Evolutionary conservation across 2,113 vertebrate genomes (phyloP), one percentile per base, ranked within the genome.

Genomic region (Nothocercus nigrocapillus): DNA sequence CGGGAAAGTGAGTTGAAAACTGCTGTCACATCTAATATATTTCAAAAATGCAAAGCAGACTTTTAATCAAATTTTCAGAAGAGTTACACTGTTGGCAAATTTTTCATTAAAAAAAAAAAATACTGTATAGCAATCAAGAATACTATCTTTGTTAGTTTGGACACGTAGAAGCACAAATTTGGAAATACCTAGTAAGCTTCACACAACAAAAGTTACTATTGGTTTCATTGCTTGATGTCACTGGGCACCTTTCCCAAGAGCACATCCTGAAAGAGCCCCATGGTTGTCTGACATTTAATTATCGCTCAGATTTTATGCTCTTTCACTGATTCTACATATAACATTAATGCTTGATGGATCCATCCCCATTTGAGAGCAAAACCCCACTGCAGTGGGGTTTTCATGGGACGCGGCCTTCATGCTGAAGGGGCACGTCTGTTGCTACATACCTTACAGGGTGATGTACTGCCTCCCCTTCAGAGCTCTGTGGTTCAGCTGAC

Each of bases 321-420:
- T 49, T 89, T 66, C 27, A 5, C 44, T 73, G 4, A 58, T 92
- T 54, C 32, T 64, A 58, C 66, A 0, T 3, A 30, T 11, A 5
- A 15, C 1, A 45, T 42, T 30, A 5, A n/a, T 24, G 32, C 34
- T 19, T 4, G 2, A 18, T 19, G 47, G 86, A 34, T 24, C 3
- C 34, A 3, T 22, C 34, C 30, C 6, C 58, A 6, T 0, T 4
- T 56, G 84, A 67, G 62, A 72, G 36, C 2, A 40, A 42, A 36
- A 34, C 13, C 0, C 32, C 34, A 24, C 74, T 69, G 34, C 44
- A 2, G 34, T 3, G 44, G 28, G 30, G 78, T 13, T n/a, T 79
- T 44, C 58, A 10, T 7, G 2, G 32, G 16, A 19, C 2, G 0
- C 3, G 20, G 32, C 69, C 51, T 76, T 38, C 0, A 0, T 36